Evolutionary conservation across 1,140 invertebrate species (phyloP), one percentile per base, ranked within the genome.

Genomic region (Drosophila miranda): DNA sequence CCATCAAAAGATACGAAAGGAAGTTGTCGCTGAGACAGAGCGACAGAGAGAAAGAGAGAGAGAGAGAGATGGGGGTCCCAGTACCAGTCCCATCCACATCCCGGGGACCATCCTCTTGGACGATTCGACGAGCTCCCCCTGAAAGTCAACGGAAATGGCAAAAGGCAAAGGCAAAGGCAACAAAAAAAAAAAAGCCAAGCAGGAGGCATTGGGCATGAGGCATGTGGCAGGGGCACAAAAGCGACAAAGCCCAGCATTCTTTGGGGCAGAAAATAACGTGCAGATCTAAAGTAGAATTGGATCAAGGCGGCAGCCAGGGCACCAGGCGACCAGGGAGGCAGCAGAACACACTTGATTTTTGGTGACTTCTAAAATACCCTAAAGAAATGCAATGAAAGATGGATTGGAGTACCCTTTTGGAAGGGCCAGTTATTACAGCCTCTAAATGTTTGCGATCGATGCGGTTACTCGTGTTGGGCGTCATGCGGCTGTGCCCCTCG

Each of bases 101-200:
- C 30, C 30, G 30, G 30, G 30, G 61, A 56, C 55, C 68, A 50
- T 55, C 45, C 63, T n/a, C 42, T 23, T 16, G 34, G n/a, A 50
- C 14, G 42, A 34, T 44, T 38, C 59, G 34, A 13, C 11, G 45
- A 56, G 48, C 63, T 69, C 66, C 63, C 70, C 76, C 61, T 66
- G 61, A 44, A 43, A 78, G 77, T 84, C 78, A 73, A 72, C 82
- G 81, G 81, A 86, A 86, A 86, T 86, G 74, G 81, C 78, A 79
- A 80, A 77, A 49, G 79, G 59, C 34, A 38, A 38, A 70, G 58
- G 43, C 66, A 55, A 42, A 42, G 21, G 45, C 28, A 67, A 50
- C 28, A 57, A 43, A n/a, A 38, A 26, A 38, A 26, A 63, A 72
- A 69, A 70, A 44, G 46, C 44, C 34, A 50, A 73, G 59, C 46